Evolutionary conservation across 2,888 invertebrate species (phyloP).

Genomic region (Calephelis perditalis): DNA sequence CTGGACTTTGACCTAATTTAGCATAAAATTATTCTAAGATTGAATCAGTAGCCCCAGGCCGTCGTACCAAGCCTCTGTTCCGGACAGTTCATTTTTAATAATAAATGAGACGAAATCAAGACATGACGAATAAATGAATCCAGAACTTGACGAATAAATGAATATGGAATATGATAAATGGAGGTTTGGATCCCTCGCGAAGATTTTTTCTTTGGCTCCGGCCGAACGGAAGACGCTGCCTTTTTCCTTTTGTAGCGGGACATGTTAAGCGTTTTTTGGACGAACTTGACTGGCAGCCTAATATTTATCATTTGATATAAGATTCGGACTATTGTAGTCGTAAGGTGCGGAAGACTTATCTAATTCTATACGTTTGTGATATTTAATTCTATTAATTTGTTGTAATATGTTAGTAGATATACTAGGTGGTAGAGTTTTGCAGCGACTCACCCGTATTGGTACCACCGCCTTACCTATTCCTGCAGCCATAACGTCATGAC

Average conservation of each 20-base stretch:
- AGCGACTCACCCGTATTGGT: too few species aligned
- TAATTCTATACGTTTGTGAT: slow-evolving; percentile 3
- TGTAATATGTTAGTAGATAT: too few species aligned
- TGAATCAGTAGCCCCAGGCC: slow-evolving; percentile 70
- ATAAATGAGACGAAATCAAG: slow-evolving; percentile 80
- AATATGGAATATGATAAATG: slow-evolving; percentile 79
- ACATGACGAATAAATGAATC: slow-evolving; percentile 80
- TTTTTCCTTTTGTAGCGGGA: slow-evolving; percentile 77
- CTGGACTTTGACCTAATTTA: slow-evolving; percentile 53
- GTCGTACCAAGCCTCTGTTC: slow-evolving; percentile 64
- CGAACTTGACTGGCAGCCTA: slow-evolving; percentile 60
- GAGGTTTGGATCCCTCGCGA: slow-evolving; percentile 72
- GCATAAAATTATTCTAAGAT: slow-evolving; percentile 73
- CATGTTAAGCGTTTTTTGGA: slow-evolving; percentile 77
- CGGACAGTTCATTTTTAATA: slow-evolving; percentile 80
- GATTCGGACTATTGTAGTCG: slow-evolving; percentile 63
- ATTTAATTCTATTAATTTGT: too few species aligned
- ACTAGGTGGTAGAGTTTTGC: too few species aligned
- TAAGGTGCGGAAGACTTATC: slow-evolving; percentile 34
- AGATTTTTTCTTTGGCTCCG: slow-evolving; percentile 76
- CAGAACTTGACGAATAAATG: slow-evolving; percentile 79
- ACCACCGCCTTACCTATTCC: too few species aligned
- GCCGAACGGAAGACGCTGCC: slow-evolving; percentile 76
- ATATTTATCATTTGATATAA: slow-evolving; percentile 75
- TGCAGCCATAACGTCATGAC: too few species aligned